A percentile compares a stretch with the other conserved stretches of the same genome.
Evolutionary conservation across 2,888 invertebrate genomes (phyloP).

Genomic region (Rhopalosiphum nymphaeae): DNA sequence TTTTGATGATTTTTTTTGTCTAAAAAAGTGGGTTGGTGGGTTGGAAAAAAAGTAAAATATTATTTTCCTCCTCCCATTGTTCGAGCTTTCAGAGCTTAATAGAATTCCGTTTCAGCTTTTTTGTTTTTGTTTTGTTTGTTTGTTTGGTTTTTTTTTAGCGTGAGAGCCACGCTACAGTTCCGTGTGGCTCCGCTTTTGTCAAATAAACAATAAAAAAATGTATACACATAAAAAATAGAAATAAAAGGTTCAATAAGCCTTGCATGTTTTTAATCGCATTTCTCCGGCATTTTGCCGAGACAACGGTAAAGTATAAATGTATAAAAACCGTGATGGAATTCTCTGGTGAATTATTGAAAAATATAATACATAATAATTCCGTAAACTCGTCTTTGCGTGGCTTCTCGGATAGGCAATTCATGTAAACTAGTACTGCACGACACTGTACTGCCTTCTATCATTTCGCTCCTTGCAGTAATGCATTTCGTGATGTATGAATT

Average conservation of each 20-base stretch:
- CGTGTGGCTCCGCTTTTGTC: conserved; percentile 61
- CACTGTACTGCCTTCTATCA: not conserved
- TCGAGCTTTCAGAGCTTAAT: conserved; percentile 64
- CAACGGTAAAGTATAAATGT: conserved; percentile 51
- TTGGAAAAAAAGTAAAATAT: conserved; percentile 58
- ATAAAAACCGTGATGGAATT: conserved; percentile 16
- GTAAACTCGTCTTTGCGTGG: conserved; percentile 9
- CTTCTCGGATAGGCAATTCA: conserved; percentile 14
- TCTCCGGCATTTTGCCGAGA: conserved; percentile 50
- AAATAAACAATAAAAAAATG: conserved; percentile 64
- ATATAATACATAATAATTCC: conserved; percentile 36
- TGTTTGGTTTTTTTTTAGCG: conserved; percentile 50
- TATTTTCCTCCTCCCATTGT: conserved; percentile 63
- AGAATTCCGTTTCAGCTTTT: conserved; percentile 62
- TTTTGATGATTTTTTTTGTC: conserved; percentile 39
- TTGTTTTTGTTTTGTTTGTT: conserved; percentile 46
- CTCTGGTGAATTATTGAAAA: conserved; percentile 27
- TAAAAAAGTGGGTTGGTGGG: conserved; percentile 55
- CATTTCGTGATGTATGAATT: not conserved
- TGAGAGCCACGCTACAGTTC: conserved; percentile 47
- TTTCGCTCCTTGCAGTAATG: not conserved
- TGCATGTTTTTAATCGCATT: conserved; percentile 63
- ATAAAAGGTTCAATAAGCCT: conserved; percentile 61
- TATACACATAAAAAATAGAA: conserved; percentile 42
- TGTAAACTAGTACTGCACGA: conserved; percentile 11